A percentile compares a stretch with the other conserved stretches of the same genome.
Conservation (phyloP, 2,888 invertebrate species). For the Cantharis rustica region DNA sequence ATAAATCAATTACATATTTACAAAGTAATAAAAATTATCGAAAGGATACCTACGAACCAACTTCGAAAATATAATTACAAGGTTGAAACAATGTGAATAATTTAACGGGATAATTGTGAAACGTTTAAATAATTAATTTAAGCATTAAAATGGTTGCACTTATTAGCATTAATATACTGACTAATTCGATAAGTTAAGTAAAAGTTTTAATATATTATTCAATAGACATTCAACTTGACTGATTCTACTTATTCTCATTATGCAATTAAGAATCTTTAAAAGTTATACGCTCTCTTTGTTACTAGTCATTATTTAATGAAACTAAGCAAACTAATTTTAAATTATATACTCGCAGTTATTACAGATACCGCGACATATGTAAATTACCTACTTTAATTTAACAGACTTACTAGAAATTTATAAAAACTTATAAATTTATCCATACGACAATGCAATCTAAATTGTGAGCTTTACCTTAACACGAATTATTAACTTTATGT, state of each 20-base stretch:
- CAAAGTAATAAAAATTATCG: background rate
- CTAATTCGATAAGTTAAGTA: background rate
- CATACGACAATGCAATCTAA: background rate
- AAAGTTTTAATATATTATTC: background rate
- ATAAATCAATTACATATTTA: background rate
- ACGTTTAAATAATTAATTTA: background rate
- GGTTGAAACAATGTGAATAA: background rate
- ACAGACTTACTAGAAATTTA: background rate
- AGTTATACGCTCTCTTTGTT: constrained; percentile 46
- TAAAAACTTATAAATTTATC: background rate
- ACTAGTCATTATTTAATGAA: constrained; percentile 44
- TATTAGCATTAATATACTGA: background rate
- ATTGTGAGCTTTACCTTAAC: background rate
- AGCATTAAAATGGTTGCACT: background rate
- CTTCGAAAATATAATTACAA: background rate
- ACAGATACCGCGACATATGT: background rate
- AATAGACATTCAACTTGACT: background rate
- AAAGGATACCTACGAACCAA: background rate
- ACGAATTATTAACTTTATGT: constrained; percentile 25
- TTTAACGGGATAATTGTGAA: background rate
- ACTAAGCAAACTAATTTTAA: constrained; percentile 38
- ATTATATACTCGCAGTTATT: constrained; percentile 34
- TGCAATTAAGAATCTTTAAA: constrained; percentile 37
- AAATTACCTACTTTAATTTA: background rate
- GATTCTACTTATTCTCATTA: constrained; percentile 28